These are phyloP conservation scores for Coturnix japonica DNA, from an alignment of 2,113 vertebrate species.

Conservation along the genomic window DNA sequence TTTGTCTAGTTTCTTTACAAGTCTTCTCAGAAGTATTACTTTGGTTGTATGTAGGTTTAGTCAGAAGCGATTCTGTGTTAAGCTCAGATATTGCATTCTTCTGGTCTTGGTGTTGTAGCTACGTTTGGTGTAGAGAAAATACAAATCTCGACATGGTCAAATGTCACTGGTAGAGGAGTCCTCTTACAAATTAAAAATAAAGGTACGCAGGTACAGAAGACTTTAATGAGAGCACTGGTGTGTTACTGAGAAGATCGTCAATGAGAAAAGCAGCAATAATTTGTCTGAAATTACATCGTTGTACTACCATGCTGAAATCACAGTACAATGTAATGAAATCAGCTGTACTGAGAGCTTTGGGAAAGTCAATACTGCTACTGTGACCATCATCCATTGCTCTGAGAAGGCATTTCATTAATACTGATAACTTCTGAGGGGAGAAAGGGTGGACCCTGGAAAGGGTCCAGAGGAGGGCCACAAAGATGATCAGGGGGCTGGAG, in stretches of 20 bases:
- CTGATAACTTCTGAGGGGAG: background rate
- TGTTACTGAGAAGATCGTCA: background rate
- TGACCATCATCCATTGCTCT: background rate
- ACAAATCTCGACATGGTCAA: background rate
- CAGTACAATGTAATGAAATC: background rate
- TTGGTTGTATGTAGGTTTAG: background rate
- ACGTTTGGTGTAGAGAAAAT: background rate
- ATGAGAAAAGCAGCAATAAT: background rate
- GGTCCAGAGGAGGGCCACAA: too few species aligned
- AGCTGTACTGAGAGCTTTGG: background rate
- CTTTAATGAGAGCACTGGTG: background rate
- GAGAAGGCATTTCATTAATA: background rate
- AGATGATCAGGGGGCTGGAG: too few species aligned
- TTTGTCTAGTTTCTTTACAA: constrained; percentile 2
- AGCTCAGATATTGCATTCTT: background rate
- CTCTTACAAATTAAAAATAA: background rate
- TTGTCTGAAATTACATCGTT: background rate
- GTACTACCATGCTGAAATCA: background rate
- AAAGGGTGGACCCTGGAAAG: too few species aligned
- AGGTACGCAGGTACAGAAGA: background rate
- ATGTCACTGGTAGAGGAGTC: background rate
- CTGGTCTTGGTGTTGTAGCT: background rate
- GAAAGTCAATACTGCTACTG: background rate
- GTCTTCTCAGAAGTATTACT: background rate
- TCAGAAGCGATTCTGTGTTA: background rate